Conservation (phyloP, 2,888 invertebrate genomes). For the Selenia dentaria region DNA sequence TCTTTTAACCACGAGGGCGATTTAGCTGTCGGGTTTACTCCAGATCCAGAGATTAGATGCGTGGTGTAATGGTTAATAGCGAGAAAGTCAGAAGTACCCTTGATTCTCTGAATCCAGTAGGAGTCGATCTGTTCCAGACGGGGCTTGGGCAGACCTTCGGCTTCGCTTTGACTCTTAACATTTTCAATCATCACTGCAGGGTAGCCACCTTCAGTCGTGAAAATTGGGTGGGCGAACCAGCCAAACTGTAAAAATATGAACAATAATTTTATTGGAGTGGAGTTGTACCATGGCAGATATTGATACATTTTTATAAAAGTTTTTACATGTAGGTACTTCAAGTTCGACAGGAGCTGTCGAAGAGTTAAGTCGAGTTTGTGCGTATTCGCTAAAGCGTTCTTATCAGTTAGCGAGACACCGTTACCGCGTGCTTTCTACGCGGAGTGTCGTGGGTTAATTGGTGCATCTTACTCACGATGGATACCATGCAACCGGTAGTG, state of each 20-base stretch:
- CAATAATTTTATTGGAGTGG: no score
- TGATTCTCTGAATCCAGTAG: conserved; percentile 74
- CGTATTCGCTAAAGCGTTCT: no score
- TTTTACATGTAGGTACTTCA: no score
- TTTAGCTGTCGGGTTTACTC: conserved; percentile 69
- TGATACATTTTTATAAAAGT: no score
- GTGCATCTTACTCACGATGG: no score
- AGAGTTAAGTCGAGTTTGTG: no score
- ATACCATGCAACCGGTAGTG: no score
- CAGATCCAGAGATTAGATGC: conserved; percentile 68
- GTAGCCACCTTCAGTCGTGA: conserved; percentile 76
- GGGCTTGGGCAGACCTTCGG: conserved; percentile 67
- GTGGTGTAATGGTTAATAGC: conserved; percentile 82
- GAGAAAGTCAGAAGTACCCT: conserved; percentile 77
- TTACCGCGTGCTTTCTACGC: conserved; percentile 87
- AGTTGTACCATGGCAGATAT: no score
- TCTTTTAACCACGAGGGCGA: conserved; percentile 80
- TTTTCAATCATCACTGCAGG: conserved; percentile 76
- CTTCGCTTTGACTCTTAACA: conserved; percentile 67
- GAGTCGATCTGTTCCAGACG: conserved; percentile 75
- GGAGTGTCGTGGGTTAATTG: no score
- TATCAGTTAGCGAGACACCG: conserved; percentile 86
- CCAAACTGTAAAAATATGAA: no score
- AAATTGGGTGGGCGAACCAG: conserved; percentile 82
- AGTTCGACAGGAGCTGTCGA: conserved; percentile 70